Evolutionary conservation across 2,113 vertebrate genomes (phyloP).

Genomic region (Archilochus colubris): DNA sequence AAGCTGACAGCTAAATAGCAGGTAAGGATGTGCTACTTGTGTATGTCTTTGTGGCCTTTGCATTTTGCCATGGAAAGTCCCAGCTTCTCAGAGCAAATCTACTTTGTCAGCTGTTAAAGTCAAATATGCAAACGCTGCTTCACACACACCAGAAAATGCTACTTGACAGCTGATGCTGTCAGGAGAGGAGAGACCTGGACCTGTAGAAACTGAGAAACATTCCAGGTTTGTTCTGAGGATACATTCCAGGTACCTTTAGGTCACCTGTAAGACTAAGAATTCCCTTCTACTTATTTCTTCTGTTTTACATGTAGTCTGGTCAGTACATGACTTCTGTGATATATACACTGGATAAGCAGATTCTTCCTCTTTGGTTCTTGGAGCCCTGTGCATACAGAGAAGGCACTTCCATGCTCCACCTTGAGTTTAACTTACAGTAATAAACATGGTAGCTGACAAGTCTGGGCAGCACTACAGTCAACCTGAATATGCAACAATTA

Average conservation of each 20-base stretch:
- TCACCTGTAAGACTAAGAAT: background rate
- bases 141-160: background rate
- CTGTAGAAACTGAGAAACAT: background rate
- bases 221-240: background rate
- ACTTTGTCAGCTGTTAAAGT: background rate
- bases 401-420: background rate
- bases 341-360: background rate
- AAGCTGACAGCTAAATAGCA: background rate
- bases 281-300: background rate
- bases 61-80: background rate
- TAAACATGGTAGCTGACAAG: conserved; percentile 57
- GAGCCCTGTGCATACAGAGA: background rate
- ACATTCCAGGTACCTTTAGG: background rate
- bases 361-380: background rate
- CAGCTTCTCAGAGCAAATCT: background rate
- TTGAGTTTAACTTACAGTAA: conserved; percentile 41
- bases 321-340: background rate
- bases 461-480: conserved; percentile 60
- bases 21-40: background rate
- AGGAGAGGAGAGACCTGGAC: background rate
- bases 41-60: background rate
- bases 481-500: conserved; percentile 62
- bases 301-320: background rate
- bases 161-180: background rate
- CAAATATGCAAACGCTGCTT: background rate